Base-by-base conservation (phyloP, 2,888 invertebrate species). In the Chydorus sphaericus region DNA sequence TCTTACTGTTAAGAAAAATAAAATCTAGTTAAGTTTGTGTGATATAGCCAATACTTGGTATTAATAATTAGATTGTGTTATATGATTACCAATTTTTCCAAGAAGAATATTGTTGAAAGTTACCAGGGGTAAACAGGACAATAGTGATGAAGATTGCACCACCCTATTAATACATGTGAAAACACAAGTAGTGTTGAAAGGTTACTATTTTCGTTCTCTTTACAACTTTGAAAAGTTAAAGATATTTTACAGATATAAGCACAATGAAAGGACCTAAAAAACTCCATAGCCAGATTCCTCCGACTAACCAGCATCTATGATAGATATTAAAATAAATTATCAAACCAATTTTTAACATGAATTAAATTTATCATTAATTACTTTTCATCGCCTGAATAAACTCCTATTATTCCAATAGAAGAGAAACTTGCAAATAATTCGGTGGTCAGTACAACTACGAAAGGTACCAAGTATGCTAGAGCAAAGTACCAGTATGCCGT, bases 401-500 rank as follows among this genome's bases (percentile, higher is more conserved):
- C 62, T 4, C 50, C 50, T 8, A 60, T 57, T 14, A 55, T 58
- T 1, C 56, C 48, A 8, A 57, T 11, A n/a, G 59, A 59, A 16
- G 59, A 38, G 6, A 58, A 4, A 14, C 44, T 49, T 7, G 61
- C 52, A 16, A 39, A 26, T 6, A 39, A 14, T 28, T 44, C 28
- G 26, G 57, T 62, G 7, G 58, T 28, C 5, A 23, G 31, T 0
- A 64, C 61, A 10, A 61, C 33, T 5, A 61, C 7, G 6, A 60
- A 54, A 1, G 64, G 63, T 1, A 61, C 31, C 20, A 73, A 73
- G 63, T 74, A 75, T 23, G 71, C 72, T 59, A 70, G 65, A 3
- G 68, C 49, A 59, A 70, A 70, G 62, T 71, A 73, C 60, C 67
- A 68, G 39, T 65, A n/a, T n/a, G n/a, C n/a, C n/a, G n/a, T n/a